Conservation (phyloP, 2,888 invertebrate species). For the Margaritifera margaritifera region DNA sequence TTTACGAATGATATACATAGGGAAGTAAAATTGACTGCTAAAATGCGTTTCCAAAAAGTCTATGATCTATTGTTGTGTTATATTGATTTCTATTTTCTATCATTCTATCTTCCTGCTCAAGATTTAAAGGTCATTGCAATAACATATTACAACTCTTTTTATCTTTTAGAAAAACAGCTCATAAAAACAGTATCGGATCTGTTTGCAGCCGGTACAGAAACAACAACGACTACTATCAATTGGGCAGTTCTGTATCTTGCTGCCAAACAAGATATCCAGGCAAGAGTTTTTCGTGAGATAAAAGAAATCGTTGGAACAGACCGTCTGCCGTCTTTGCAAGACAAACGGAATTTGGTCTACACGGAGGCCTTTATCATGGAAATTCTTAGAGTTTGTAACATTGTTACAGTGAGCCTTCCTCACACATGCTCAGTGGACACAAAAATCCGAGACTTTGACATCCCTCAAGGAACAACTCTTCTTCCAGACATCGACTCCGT, state of each 20-base stretch:
- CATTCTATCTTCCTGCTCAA: too few species aligned
- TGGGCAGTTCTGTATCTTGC: constrained; percentile 88
- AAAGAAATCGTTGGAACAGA: constrained; percentile 64
- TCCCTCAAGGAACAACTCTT: not conserved
- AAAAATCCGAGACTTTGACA: not conserved
- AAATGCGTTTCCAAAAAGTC: too few species aligned
- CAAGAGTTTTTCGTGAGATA: constrained; percentile 37
- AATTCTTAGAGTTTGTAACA: not conserved
- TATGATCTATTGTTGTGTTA: too few species aligned
- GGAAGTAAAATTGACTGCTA: too few species aligned
- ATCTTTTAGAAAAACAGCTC: constrained; percentile 31
- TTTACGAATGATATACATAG: too few species aligned
- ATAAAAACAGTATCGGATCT: constrained; percentile 35
- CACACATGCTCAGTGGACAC: not conserved
- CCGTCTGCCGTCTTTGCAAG: too few species aligned
- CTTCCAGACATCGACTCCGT: not conserved
- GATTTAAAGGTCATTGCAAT: too few species aligned
- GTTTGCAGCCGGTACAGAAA: constrained; percentile 75
- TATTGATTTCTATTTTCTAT: too few species aligned
- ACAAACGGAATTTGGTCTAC: too few species aligned
- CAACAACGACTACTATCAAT: constrained; percentile 85
- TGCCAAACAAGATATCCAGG: constrained; percentile 79
- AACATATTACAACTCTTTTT: not conserved
- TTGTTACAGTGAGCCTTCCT: not conserved
- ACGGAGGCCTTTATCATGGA: not conserved